Percentiles rank a stretch among this genome's conserved stretches.
These are phyloP conservation scores for Drosophila littoralis DNA, from an alignment of 1,140 invertebrate species.

Conservation along the genomic window DNA sequence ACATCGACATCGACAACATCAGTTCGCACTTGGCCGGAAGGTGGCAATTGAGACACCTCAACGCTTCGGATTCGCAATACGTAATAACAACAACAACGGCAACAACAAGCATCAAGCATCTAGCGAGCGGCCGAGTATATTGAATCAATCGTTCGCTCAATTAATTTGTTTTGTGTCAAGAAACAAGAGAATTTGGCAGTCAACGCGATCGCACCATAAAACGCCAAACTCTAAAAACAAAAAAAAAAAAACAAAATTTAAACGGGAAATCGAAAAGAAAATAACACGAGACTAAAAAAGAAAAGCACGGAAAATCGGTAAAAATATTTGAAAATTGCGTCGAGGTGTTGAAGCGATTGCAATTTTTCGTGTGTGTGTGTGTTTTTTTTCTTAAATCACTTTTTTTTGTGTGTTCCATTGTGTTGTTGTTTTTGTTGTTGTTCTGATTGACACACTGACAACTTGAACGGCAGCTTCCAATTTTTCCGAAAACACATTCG, in stretches of 20 bases:
- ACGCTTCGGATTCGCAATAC: conserved; percentile 49
- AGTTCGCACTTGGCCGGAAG: conserved; percentile 71
- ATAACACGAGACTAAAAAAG: not conserved
- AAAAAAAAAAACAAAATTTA: not conserved
- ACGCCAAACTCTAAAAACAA: conserved; percentile 37
- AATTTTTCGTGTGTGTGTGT: conserved; percentile 17
- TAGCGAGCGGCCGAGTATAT: conserved; percentile 13
- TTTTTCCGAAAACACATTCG: conserved; percentile 20
- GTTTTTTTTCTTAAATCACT: not conserved
- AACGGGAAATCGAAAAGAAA: conserved; percentile 26
- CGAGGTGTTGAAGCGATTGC: conserved; percentile 45
- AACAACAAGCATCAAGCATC: conserved; percentile 40
- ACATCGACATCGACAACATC: conserved; percentile 32
- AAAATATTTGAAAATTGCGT: conserved; percentile 37
- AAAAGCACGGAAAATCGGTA: conserved; percentile 6
- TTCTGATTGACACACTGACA: conserved; percentile 45
- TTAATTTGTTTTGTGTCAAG: conserved; percentile 29
- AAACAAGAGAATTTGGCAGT: conserved; percentile 46
- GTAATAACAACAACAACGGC: conserved; percentile 35
- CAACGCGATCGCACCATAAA: conserved; percentile 68
- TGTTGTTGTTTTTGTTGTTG: conserved; percentile 8
- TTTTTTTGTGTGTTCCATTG: not conserved
- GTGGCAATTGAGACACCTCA: conserved; percentile 76
- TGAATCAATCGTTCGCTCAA: conserved; percentile 51
- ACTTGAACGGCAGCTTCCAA: conserved; percentile 29